Percentiles rank a stretch among this genome's conserved stretches.
Conservation (phyloP, 2,888 invertebrate genomes). For the Cephonodes hylas region DNA sequence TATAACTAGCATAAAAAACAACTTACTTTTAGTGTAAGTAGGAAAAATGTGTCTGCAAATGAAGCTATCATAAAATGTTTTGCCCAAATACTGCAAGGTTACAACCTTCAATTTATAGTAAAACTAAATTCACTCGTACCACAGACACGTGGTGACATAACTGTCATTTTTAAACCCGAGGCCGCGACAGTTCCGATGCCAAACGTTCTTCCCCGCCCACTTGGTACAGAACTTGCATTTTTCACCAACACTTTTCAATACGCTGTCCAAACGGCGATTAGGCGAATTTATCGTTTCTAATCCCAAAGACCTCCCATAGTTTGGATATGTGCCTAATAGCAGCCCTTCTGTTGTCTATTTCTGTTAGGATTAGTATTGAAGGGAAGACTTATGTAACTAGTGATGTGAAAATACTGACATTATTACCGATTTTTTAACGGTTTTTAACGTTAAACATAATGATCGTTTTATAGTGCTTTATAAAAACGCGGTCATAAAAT, state of each 20-base stretch:
- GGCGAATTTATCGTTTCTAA: not conserved
- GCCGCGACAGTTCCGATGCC: not conserved
- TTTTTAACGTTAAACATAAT: no score
- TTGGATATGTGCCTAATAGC: conserved; percentile 4
- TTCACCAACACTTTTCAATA: not conserved
- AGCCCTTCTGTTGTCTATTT: not conserved
- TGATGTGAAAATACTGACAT: not conserved
- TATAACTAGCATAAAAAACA: no score
- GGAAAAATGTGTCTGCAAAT: no score
- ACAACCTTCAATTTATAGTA: no score
- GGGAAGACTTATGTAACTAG: not conserved
- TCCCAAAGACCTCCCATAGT: not conserved
- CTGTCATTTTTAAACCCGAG: not conserved
- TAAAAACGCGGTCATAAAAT: not conserved
- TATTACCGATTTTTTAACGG: not conserved
- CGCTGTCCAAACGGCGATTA: not conserved
- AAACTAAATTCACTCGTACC: not conserved
- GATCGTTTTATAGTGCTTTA: no score
- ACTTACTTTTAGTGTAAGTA: no score
- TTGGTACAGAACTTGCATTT: not conserved
- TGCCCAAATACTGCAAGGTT: not conserved
- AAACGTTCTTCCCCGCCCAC: not conserved
- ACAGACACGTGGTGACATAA: not conserved
- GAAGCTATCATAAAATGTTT: not conserved
- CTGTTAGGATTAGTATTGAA: not conserved